Evolutionary conservation across 64 coral and sea anemone genomes (phyloP), one percentile per base, ranked within the genome.

Genomic region (Actinia equina): DNA sequence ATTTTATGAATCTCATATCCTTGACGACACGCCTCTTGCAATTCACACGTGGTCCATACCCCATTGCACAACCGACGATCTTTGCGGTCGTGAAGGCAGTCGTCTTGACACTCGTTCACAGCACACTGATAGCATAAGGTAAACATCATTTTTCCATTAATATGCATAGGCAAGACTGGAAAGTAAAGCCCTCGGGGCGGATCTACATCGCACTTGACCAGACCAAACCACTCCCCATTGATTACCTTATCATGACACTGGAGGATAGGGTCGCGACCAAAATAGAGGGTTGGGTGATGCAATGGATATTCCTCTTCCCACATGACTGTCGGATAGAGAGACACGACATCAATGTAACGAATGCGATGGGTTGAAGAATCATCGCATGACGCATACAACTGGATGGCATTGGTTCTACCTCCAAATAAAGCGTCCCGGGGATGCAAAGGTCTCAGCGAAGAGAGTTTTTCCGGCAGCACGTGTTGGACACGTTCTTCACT

Each of bases 291-390:
- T 4, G 69, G 69, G 23, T 74, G 69, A 74, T 20, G 6, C 7
- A 4, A 7, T 5, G 69, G 69, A 74, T 26, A 74, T 26, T 41
- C 22, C 23, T 74, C 69, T 74, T 74, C 22, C 30, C 30, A 26
- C 69, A 74, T 74, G 22, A 74, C 69, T 74, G 69, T 74, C 5
- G 69, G 69, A 12, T 74, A 74, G 22, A 74, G 30, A 74, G 69
- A 74, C 69, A 74, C 69, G 22, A 74, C 69, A 74, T 74, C 69
- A 26, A 74, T 74, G 69, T 74, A 74, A n/a, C 69, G 69, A 74
- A 74, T 74, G 30, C 69, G 69, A 74, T 74, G 69, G 22, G 69
- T 26, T 26, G 69, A 12, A 1, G 69, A 74, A 56, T 56, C 8
- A 56, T 56, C 54, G 54, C 54, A 56, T 4, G 54, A 56, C 54